Percentiles rank a stretch among this genome's conserved stretches.
Evolutionary conservation across 2,888 invertebrate genomes (phyloP).

Genomic region (Zeuzera pyrina): DNA sequence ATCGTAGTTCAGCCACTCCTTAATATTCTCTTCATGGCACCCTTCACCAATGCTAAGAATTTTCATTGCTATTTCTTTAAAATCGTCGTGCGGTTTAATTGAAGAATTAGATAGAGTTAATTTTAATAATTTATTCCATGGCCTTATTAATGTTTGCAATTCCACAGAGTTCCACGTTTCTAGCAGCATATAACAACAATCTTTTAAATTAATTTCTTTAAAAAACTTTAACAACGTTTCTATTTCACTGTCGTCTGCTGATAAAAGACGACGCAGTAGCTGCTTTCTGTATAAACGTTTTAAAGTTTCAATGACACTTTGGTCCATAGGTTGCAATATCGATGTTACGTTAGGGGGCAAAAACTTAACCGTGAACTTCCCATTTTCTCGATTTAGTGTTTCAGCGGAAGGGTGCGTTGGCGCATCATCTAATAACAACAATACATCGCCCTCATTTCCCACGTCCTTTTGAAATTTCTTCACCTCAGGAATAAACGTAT

Average conservation of each 20-base stretch:
- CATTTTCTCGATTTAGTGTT: no score
- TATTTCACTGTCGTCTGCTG: constrained; percentile 12
- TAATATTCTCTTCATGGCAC: constrained; percentile 8
- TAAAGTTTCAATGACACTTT: constrained; percentile 16
- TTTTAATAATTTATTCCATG: no score
- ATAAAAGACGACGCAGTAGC: constrained; percentile 13
- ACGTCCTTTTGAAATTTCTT: constrained; percentile 11
- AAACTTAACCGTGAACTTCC: no score
- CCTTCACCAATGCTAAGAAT: constrained; percentile 9
- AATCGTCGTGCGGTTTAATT: constrained; percentile 9
- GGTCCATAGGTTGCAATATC: constrained; percentile 17
- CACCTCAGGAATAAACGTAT: constrained; percentile 14
- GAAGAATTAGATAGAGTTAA: no score
- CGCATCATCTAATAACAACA: no score
- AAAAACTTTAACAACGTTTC: no score
- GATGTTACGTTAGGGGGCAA: no score
- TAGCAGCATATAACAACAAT: constrained; percentile 4
- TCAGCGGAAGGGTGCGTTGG: no score
- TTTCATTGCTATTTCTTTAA: constrained; percentile 10
- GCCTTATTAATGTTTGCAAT: background rate
- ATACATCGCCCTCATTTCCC: no score
- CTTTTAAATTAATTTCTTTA: no score
- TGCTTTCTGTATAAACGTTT: constrained; percentile 19
- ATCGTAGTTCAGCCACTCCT: constrained; percentile 8
- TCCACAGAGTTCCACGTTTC: constrained; percentile 4